Base-by-base conservation (phyloP, 2,888 invertebrate species). In the Zele albiditarsus region DNA sequence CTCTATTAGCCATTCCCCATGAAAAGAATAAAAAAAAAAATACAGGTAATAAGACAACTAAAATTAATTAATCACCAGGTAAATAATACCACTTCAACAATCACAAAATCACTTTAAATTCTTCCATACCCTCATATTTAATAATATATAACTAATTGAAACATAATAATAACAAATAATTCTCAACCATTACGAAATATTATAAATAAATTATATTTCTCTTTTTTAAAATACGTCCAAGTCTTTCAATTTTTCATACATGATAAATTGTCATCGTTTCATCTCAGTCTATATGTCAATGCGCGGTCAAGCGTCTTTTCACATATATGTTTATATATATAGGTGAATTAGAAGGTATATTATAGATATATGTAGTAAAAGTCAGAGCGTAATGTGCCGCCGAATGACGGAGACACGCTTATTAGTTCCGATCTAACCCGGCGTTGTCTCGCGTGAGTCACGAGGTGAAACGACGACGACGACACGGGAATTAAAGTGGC, bases 401-500 rank as follows among this genome's bases (percentile, higher is more conserved):
- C 28, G 58, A 46, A 69, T 60, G 60, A 58, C 60, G 71, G 62
- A 71, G 71, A 71, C 62, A 71, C 71, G 71, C 71, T 71, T 71
- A 71, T 71, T 71, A 71, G 71, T 62, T 71, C 71, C 71, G 62
- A 71, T 20, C 28, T 28, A 38, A 63, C 31, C n/a, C 63, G 63
- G 57, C 69, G 57, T 58, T 68, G 33, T 69, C 23, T 69, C 69
- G 58, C 46, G n/a, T 63, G 63, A 31, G 63, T 58, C 58, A 69
- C 60, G 62, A 71, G 58, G 57, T 60, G 57, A 69, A 53, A 69
- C 53, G 25, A 62, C 33, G 20, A n/a, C 38, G 49, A 67, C 31
- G 71, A 71, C 28, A 71, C 62, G 62, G 20, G 60, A 63, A 62
- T 62, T 71, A 60, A 71, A 62, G 60, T 62, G 38, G 46, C 46